These are phyloP conservation scores for Drosophila melanosoma DNA, from an alignment of 2,888 invertebrate genomes.

Conservation along the genomic window DNA sequence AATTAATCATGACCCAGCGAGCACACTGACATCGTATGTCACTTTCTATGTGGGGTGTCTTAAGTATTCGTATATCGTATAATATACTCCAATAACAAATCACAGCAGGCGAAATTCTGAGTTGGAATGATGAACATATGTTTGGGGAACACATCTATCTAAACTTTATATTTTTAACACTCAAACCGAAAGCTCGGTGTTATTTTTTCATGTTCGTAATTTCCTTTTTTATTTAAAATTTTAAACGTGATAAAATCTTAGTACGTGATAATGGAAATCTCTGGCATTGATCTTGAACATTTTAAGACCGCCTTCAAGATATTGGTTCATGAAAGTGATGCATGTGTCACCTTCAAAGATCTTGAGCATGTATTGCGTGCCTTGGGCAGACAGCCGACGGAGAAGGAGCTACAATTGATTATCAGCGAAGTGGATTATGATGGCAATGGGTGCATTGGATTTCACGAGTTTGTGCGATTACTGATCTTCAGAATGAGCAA, in stretches of 20 bases:
- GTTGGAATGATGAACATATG: not conserved
- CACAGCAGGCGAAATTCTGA: constrained; percentile 9
- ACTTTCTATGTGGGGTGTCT: not conserved
- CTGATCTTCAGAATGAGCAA: constrained; percentile 3
- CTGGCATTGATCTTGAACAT: not conserved
- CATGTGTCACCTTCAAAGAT: not conserved
- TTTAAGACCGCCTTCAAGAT: constrained; percentile 6
- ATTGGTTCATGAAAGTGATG: not conserved
- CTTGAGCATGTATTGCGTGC: not conserved
- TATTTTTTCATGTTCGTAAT: not conserved
- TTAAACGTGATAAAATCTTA: not conserved
- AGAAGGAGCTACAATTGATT: constrained; percentile 25
- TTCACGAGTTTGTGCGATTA: not conserved
- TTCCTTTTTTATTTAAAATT: not conserved
- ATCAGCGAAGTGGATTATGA: constrained; percentile 24
- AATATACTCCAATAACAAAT: not conserved
- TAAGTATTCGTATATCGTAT: not conserved
- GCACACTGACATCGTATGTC: not conserved
- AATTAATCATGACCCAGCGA: constrained; percentile 7
- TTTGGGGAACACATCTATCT: not conserved
- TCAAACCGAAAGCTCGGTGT: not conserved
- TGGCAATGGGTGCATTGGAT: constrained; percentile 23
- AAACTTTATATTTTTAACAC: not conserved
- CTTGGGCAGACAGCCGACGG: constrained; percentile 5
- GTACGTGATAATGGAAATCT: constrained; percentile 5